Evolutionary conservation across 2,797 vertebrate genomes (phyloP).

Genomic region (Lemur catta): DNA sequence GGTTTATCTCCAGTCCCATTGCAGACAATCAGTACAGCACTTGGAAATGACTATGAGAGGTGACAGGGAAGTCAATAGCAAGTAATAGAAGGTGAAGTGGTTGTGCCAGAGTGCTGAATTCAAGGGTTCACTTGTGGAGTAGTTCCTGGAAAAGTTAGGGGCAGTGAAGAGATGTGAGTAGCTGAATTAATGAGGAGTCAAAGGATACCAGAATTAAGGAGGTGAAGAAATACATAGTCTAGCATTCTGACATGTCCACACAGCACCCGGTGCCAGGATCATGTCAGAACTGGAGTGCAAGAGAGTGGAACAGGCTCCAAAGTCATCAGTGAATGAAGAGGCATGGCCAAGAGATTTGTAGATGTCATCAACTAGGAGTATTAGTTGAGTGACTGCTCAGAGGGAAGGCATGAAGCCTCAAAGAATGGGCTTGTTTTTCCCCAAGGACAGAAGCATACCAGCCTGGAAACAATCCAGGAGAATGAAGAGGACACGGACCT

Average conservation of each 20-base stretch:
- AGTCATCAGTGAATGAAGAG: neutral
- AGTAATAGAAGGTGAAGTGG: neutral
- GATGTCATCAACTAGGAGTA: neutral
- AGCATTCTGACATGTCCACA: neutral
- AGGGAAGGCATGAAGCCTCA: neutral
- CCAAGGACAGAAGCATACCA: neutral
- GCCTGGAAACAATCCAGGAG: neutral
- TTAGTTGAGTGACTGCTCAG: neutral
- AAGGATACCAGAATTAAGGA: neutral
- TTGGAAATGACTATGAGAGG: neutral
- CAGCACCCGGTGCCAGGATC: neutral
- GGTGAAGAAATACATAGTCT: neutral
- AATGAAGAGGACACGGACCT: neutral
- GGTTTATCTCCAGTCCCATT: neutral
- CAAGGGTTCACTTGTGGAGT: neutral
- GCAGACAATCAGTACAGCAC: neutral
- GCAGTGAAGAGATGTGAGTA: neutral
- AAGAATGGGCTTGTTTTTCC: neutral
- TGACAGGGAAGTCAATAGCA: neutral
- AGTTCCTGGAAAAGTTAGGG: neutral
- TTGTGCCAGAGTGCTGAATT: neutral
- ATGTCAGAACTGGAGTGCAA: neutral
- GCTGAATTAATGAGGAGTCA: neutral
- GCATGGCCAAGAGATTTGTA: neutral
- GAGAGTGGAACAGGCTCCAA: neutral